Percentiles rank a stretch among this genome's conserved stretches.
Evolutionary conservation across 2,797 vertebrate species (phyloP).

Genomic region (Adelosebastes latens): DNA sequence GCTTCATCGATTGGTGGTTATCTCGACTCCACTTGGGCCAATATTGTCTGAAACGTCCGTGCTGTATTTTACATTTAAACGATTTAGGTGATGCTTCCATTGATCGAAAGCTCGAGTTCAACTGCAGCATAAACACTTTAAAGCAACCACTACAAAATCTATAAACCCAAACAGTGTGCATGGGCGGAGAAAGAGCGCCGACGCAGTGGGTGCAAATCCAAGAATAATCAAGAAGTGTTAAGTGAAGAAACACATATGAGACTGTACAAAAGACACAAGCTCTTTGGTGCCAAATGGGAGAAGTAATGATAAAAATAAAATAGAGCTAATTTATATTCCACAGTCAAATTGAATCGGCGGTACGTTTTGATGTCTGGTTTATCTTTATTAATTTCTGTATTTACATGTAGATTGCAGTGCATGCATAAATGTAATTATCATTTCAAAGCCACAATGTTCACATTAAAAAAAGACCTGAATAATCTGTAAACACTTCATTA

Average conservation of each 20-base stretch:
- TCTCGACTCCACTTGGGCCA: conserved; percentile 52
- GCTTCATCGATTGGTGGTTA: conserved; percentile 65
- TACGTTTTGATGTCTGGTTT: conserved; percentile 44
- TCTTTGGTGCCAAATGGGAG: background rate
- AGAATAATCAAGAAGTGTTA: conserved; percentile 7
- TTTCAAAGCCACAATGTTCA: conserved; percentile 56
- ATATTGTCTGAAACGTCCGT: conserved; percentile 37
- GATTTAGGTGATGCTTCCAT: conserved; percentile 46
- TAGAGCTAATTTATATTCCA: conserved; percentile 35
- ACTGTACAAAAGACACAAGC: background rate
- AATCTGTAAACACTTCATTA: conserved; percentile 56
- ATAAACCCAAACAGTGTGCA: conserved; percentile 24
- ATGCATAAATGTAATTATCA: conserved; percentile 61
- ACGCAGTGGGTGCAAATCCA: background rate
- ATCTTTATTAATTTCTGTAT: conserved; percentile 51
- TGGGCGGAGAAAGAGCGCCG: background rate
- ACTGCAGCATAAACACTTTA: conserved; percentile 46
- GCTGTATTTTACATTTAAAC: conserved; percentile 55
- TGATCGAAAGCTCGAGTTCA: conserved; percentile 33
- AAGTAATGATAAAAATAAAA: conserved; percentile 17
- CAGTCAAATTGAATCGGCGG: conserved; percentile 5
- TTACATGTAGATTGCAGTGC: conserved; percentile 54
- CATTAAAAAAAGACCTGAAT: conserved; percentile 31
- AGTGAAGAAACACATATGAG: conserved; percentile 1
- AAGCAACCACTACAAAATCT: conserved; percentile 33